These are phyloP conservation scores for Oegoconia quadripuncta DNA, from an alignment of 2,888 invertebrate genomes.

Conservation along the genomic window DNA sequence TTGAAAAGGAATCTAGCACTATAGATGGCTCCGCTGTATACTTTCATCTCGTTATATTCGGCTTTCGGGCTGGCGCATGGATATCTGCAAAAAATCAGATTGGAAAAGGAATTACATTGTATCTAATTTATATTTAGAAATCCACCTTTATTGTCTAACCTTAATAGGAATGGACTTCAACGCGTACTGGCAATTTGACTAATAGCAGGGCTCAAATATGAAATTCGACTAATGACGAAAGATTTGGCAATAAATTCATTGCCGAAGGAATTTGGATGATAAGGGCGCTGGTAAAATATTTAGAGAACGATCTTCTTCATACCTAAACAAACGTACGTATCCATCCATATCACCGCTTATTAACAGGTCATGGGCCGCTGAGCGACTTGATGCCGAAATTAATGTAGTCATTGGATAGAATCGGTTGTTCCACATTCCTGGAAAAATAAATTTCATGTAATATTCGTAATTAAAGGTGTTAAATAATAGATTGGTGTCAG, in stretches of 20 bases:
- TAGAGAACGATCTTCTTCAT: too few relatives aligned
- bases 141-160: too few relatives aligned
- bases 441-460: conserved; percentile 20
- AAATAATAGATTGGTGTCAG: too few relatives aligned
- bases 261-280: too few relatives aligned
- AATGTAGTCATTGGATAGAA: conserved; percentile 92
- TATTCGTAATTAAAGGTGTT: not conserved
- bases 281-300: too few relatives aligned
- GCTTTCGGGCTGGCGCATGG: conserved; percentile 92
- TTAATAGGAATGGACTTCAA: too few relatives aligned
- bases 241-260: too few relatives aligned
- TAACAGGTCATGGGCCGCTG: conserved; percentile 90
- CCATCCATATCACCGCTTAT: conserved; percentile 95
- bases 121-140: too few relatives aligned
- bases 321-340: conserved; percentile 90
- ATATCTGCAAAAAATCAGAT: conserved; percentile 81
- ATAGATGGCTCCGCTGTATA: conserved; percentile 90
- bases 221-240: too few relatives aligned
- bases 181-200: too few relatives aligned
- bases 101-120: too few relatives aligned
- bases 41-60: conserved; percentile 92
- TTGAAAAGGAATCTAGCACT: conserved; percentile 91
- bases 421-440: conserved; percentile 93
- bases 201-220: too few relatives aligned
- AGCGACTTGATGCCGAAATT: conserved; percentile 88